A percentile compares a stretch with the other conserved stretches of the same genome.
Conservation (phyloP, 2,888 invertebrate genomes). For the Brachylomia viminalis region DNA sequence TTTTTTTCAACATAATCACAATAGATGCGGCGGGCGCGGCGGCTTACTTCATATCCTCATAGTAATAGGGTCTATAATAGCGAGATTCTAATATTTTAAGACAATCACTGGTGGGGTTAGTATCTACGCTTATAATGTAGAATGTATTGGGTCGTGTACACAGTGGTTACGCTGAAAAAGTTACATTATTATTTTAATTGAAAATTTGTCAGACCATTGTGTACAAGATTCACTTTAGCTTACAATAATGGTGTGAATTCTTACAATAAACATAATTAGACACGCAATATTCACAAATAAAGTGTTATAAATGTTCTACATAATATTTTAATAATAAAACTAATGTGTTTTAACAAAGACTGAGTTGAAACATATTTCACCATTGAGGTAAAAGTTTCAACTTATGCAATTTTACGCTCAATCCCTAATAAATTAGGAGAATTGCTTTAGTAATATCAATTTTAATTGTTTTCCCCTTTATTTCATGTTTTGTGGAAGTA, state of each 20-base stretch:
- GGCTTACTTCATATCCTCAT: slow-evolving; percentile 46
- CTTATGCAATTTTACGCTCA: neutral
- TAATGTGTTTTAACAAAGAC: slow-evolving; percentile 11
- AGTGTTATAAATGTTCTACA: slow-evolving; percentile 27
- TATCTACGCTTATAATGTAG: slow-evolving; percentile 52
- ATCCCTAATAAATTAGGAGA: neutral
- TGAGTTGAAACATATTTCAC: slow-evolving; percentile 6
- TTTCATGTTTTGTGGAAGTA: slow-evolving; percentile 11
- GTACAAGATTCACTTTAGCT: slow-evolving; percentile 31
- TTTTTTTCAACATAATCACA: slow-evolving; percentile 86
- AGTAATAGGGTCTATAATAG: slow-evolving; percentile 33
- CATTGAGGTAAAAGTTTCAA: slow-evolving; percentile 29
- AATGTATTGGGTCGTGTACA: slow-evolving; percentile 30
- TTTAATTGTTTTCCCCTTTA: neutral
- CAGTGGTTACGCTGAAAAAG: neutral
- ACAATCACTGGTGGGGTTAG: slow-evolving; percentile 64
- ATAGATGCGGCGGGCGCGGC: slow-evolving; percentile 81
- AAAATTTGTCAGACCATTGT: slow-evolving; percentile 19
- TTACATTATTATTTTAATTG: neutral
- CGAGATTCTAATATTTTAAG: slow-evolving; percentile 67
- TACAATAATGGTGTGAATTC: slow-evolving; percentile 42
- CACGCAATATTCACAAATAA: slow-evolving; percentile 27
- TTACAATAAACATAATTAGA: slow-evolving; percentile 39
- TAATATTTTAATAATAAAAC: slow-evolving; percentile 6
- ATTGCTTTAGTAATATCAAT: neutral